Evolutionary conservation across 2,113 vertebrate genomes (phyloP).

Genomic region (Labeo rohita): DNA sequence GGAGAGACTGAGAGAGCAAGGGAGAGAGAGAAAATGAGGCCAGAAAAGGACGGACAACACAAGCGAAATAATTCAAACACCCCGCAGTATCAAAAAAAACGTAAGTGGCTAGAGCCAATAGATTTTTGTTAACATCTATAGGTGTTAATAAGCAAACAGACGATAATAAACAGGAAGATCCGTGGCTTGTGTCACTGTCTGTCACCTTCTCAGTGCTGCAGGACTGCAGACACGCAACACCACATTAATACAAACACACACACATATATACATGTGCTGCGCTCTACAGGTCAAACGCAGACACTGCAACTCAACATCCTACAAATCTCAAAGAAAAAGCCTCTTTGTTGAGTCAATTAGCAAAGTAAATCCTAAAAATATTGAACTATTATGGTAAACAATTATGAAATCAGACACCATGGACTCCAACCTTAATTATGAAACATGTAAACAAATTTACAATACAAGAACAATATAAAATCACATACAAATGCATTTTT

Average conservation of each 20-base stretch:
- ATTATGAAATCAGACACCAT: conserved; percentile 31
- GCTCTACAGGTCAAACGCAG: conserved; percentile 56
- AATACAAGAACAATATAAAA: neutral
- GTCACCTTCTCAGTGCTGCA: conserved; percentile 43
- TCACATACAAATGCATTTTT: neutral
- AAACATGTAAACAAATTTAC: conserved; percentile 43
- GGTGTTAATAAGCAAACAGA: neutral
- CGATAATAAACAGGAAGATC: neutral
- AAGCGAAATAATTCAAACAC: neutral
- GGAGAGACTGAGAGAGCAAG: conserved; percentile 5
- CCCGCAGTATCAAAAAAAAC: neutral
- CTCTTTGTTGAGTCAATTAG: neutral
- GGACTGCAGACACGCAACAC: conserved; percentile 36
- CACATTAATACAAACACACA: conserved; percentile 13
- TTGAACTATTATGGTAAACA: neutral
- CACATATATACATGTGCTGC: conserved; percentile 44
- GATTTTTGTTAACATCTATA: neutral
- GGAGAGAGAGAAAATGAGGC: conserved; percentile 14
- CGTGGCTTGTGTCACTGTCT: neutral
- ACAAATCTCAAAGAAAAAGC: neutral
- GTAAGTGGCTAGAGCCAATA: neutral
- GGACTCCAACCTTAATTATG: conserved; percentile 67
- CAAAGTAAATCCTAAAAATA: neutral
- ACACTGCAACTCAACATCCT: conserved; percentile 31
- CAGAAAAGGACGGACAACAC: neutral